These are phyloP conservation scores for Cremastinae sp. DNA, from an alignment of 2,888 invertebrate genomes.

Conservation along the genomic window DNA sequence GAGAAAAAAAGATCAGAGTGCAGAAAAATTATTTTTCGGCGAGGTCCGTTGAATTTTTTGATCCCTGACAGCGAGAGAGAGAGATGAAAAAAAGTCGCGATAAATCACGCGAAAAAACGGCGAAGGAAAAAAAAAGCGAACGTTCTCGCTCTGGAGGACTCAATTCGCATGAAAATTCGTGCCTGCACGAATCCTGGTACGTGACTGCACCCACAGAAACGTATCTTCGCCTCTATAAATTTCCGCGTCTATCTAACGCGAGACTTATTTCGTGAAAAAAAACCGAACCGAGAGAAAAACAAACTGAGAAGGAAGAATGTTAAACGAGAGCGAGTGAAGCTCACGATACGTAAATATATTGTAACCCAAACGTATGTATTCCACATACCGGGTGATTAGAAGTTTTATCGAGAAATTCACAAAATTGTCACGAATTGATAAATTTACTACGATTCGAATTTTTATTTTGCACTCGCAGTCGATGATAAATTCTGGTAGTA, in stretches of 20 bases:
- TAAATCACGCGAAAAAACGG: conserved; percentile 43
- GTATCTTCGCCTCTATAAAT: conserved; percentile 19
- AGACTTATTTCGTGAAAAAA: conserved; percentile 7
- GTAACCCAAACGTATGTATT: background rate
- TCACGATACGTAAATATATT: conserved; percentile 19
- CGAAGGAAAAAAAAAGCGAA: background rate
- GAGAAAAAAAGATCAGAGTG: conserved; percentile 13
- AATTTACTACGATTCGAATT: too few species aligned
- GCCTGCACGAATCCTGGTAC: conserved; percentile 52
- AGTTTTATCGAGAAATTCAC: too few species aligned
- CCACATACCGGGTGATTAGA: too few species aligned
- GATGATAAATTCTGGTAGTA: too few species aligned
- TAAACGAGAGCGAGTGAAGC: conserved; percentile 19
- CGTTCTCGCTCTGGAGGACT: conserved; percentile 24
- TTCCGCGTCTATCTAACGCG: conserved; percentile 9
- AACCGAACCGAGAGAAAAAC: background rate
- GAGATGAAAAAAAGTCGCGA: conserved; percentile 12
- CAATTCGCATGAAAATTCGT: conserved; percentile 43
- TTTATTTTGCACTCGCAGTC: too few species aligned
- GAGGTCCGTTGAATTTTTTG: background rate
- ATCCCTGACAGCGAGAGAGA: conserved; percentile 5
- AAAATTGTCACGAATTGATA: too few species aligned
- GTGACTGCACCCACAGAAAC: conserved; percentile 37
- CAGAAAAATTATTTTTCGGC: background rate
- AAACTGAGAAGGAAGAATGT: background rate